Base-by-base conservation (phyloP, 2,113 vertebrate species). In the Camelus bactrianus region DNA sequence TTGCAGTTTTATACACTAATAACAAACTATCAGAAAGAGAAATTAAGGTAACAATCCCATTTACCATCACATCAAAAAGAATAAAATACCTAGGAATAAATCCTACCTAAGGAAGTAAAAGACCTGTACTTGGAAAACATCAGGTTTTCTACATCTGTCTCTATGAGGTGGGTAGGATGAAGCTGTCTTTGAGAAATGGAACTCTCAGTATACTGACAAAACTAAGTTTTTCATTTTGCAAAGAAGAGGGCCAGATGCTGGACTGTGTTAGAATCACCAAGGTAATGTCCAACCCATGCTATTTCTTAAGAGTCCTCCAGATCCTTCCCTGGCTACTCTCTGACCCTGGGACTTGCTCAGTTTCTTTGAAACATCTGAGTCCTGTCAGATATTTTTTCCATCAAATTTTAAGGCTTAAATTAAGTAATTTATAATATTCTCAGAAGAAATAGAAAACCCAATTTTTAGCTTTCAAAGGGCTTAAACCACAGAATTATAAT, bases 381-480 rank as follows among this genome's bases (percentile, higher is more conserved):
- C 64, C 60, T 38, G 13, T 56, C 54, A 65, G 24, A 1, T 52
- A 42, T 60, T 76, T 80, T 72, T 88, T 38, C 17, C 22, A 52
- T 92, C 26, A 88, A 84, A 94, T 76, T 94, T 11, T 62, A 3
- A 46, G 35, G 6, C 22, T 89, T 81, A 89, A 77, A 67, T 72
- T 65, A 95, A 76, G 16, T 91, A 72, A 46, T 82, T 80, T 85
- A 20, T 85, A 94, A 82, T 56, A 46, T 32, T 81, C 28, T 91
- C 46, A 70, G 28, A 65, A 90, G 17, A 96, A 81, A 83, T 42
- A 38, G 20, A 85, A 86, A 92, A 62, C 14, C 50, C 2, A 70
- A 6, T n/a, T 54, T 90, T 87, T 83, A 79, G 38, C 5, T 16
- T 70, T 46, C 16, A 69, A 64, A 54, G 28, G 48, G 7, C 58